Conservation (phyloP, 2,113 vertebrate genomes). For the Myrmecophaga tridactyla region DNA sequence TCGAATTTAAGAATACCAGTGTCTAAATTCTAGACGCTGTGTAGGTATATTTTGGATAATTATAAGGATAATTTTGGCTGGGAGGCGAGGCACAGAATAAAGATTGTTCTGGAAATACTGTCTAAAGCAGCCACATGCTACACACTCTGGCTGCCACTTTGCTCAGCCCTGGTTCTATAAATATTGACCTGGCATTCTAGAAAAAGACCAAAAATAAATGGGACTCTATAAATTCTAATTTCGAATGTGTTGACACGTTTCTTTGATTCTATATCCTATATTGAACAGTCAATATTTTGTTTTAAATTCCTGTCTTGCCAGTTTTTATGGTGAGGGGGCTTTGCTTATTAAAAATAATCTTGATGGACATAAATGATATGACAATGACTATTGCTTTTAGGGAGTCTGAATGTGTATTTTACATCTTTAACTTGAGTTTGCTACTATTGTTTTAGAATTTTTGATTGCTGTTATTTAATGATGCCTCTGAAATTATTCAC, state of each 20-base stretch:
- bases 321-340: not conserved
- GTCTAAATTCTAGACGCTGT: not conserved
- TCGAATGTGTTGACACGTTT: constrained; percentile 34
- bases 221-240: constrained; percentile 62
- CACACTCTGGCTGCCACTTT: not conserved
- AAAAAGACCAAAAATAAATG: constrained; percentile 65
- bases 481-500: constrained; percentile 27
- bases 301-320: not conserved
- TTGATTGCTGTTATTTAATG: constrained; percentile 37
- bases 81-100: not conserved
- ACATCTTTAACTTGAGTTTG: constrained; percentile 27
- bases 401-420: not conserved
- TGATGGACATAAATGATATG: not conserved
- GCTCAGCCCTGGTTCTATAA: constrained; percentile 55
- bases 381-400: not conserved
- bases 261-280: constrained; percentile 41
- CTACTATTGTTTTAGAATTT: constrained; percentile 38
- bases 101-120: not conserved
- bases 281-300: not conserved
- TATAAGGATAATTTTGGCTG: constrained; percentile 23
- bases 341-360: not conserved
- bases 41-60: no score
- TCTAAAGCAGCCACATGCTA: constrained; percentile 49
- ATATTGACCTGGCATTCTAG: constrained; percentile 41
- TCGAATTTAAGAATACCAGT: not conserved